A percentile compares a stretch with the other conserved stretches of the same genome.
These are phyloP conservation scores for Lordiphosa collinella DNA, from an alignment of 1,140 invertebrate species.

Conservation along the genomic window DNA sequence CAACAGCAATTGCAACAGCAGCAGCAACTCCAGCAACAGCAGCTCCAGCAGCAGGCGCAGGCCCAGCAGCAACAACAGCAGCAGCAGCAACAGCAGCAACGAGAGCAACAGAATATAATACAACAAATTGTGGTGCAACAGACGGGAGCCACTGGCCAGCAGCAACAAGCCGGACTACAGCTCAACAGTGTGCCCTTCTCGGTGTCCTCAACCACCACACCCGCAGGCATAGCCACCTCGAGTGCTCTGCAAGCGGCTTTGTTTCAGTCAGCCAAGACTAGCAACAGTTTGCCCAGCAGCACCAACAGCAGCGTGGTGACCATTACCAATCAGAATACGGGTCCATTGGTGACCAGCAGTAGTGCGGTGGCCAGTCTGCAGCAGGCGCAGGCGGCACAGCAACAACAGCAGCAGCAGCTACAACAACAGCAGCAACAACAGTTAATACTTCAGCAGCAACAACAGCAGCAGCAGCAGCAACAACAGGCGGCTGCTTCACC, in stretches of 20 bases:
- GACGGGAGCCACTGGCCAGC: slow-evolving; percentile 58
- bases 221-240: slow-evolving; percentile 74
- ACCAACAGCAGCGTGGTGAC: slow-evolving; percentile 65
- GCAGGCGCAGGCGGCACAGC: slow-evolving; percentile 51
- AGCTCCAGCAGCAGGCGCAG: slow-evolving; percentile 45
- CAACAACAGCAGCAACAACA: slow-evolving; percentile 51
- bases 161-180: slow-evolving; percentile 45
- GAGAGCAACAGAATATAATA: slow-evolving; percentile 72
- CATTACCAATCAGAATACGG: slow-evolving; percentile 61
- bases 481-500: slow-evolving; percentile 48
- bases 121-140: slow-evolving; percentile 70
- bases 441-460: slow-evolving; percentile 33
- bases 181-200: slow-evolving; percentile 74
- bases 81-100: slow-evolving; percentile 62
- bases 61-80: slow-evolving; percentile 64
- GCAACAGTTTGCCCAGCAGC: slow-evolving; percentile 36
- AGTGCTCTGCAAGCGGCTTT: slow-evolving; percentile 58
- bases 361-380: slow-evolving; percentile 55
- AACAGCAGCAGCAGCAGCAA: slow-evolving; percentile 26
- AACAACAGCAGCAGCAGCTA: slow-evolving; percentile 47
- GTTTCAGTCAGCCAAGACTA: slow-evolving; percentile 34
- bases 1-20: slow-evolving; percentile 77
- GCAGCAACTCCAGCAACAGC: slow-evolving; percentile 40
- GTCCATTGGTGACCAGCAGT: slow-evolving; percentile 67
- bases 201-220: slow-evolving; percentile 80